Conservation (phyloP, 2,888 invertebrate species). For the Ectropis crepuscularia region DNA sequence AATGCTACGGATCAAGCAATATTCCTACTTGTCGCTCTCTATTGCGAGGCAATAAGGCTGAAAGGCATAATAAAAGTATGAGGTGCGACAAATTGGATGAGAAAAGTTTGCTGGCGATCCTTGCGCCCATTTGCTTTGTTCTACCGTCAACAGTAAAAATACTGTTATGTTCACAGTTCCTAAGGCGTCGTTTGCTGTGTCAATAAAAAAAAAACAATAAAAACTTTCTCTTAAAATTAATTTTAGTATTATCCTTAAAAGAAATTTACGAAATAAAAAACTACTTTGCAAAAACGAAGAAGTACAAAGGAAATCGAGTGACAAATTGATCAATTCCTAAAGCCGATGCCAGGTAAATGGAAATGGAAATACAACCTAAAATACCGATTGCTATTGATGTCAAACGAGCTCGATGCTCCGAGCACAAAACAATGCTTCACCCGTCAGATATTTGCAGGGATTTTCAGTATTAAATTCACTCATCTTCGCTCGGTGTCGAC, state of each 20-base stretch:
- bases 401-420: conserved; percentile 38
- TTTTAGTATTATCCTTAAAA: background rate
- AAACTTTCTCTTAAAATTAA: too few species aligned
- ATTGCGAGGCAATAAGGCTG: conserved; percentile 73
- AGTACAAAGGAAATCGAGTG: conserved; percentile 32
- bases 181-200: background rate
- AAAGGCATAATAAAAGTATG: conserved; percentile 74
- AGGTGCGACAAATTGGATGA: conserved; percentile 80
- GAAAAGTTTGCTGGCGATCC: conserved; percentile 69
- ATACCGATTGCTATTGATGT: conserved; percentile 40
- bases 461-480: conserved; percentile 33
- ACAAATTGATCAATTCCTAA: conserved; percentile 39
- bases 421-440: conserved; percentile 41
- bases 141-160: conserved; percentile 10
- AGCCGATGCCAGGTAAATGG: conserved; percentile 22
- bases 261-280: conserved; percentile 12
- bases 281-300: conserved; percentile 35
- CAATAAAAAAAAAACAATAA: background rate
- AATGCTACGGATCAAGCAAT: conserved; percentile 78
- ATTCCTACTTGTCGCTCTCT: conserved; percentile 71
- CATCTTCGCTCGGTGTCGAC: conserved; percentile 35
- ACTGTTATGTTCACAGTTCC: background rate
- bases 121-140: conserved; percentile 51
- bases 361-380: conserved; percentile 41
- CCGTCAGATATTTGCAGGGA: conserved; percentile 36